Base-by-base conservation (phyloP, 2,797 vertebrate species). In the Dendrocincla fuliginosa region DNA sequence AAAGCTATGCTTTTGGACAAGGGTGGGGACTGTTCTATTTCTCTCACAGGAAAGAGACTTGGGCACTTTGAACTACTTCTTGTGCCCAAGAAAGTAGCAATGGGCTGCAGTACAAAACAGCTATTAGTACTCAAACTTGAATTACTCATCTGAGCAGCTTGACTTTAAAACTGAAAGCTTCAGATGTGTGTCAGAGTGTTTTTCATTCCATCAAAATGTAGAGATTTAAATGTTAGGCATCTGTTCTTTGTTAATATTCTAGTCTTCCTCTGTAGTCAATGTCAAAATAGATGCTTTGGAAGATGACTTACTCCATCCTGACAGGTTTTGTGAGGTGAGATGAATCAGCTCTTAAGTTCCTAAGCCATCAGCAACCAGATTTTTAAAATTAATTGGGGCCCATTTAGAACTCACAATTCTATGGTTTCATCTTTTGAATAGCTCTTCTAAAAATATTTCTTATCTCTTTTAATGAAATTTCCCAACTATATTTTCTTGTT, bases 41-140 rank as follows among this genome's bases (percentile, higher is more conserved):
- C 79, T 60, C 87, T 92, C 82, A 70, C 67, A 94, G 87, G 85
- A 94, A 88, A 74, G n/a, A 88, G 60, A 24, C 60, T 75, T 79
- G 49, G 49, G 59, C 79, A 39, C 59, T 95, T 91, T 63, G 73
- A 93, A 89, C 82, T 91, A 39, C 53, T 91, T 93, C 41, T 83
- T 81, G 71, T 86, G 84, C 75, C 60, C 74, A 88, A 95, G 87
- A 89, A 96, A 95, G 94, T 88, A 97, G 94, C 85, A 91, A 70
- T 74, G 85, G 85, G 85, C 77, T 82, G 60, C 59, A 53, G 76
- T 77, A 92, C 87, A 95, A 81, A 94, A 76, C 35, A 91, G 44
- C 84, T 91, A 64, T 90, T 96, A 90, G 85, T 94, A n/a, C 60
- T 95, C 59, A 70, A 84, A 64, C 49, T 87, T 71, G 17, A 65